Percentiles rank a stretch among this genome's conserved stretches.
Evolutionary conservation across 1,140 invertebrate species (phyloP).

Genomic region (Trachymyrmex septentrionalis): DNA sequence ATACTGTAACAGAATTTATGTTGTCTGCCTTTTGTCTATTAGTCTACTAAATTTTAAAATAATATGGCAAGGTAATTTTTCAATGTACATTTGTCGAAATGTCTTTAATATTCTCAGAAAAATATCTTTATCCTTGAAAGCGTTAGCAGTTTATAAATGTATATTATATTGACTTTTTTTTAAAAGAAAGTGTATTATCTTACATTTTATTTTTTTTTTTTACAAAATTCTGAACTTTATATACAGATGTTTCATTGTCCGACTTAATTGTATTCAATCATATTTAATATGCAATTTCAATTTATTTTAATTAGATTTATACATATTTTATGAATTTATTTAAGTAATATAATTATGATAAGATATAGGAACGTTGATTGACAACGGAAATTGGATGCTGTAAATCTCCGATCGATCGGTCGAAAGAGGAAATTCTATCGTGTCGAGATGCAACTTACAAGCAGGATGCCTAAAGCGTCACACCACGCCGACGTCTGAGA

Average conservation of each 20-base stretch:
- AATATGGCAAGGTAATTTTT: background rate
- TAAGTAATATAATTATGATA: background rate
- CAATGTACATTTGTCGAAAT: background rate
- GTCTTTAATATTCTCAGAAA: background rate
- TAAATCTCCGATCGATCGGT: slow-evolving; percentile 35
- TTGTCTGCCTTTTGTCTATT: background rate
- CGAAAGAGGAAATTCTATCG: slow-evolving; percentile 50
- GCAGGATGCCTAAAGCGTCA: slow-evolving; percentile 42
- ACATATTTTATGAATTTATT: background rate
- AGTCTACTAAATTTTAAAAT: background rate
- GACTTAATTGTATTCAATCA: background rate
- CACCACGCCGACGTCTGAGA: slow-evolving; percentile 38
- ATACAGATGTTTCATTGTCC: background rate
- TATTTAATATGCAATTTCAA: background rate
- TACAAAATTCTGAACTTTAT: background rate
- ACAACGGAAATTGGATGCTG: slow-evolving; percentile 12
- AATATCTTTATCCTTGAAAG: background rate
- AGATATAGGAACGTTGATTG: background rate
- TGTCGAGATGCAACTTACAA: slow-evolving; percentile 17
- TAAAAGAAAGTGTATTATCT: background rate
- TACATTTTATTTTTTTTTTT: background rate
- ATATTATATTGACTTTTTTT: background rate
- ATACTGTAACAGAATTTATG: background rate
- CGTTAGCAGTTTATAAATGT: background rate
- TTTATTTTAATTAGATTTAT: background rate